Base-by-base conservation (phyloP, 2,888 invertebrate genomes). In the Eilema depressum region DNA sequence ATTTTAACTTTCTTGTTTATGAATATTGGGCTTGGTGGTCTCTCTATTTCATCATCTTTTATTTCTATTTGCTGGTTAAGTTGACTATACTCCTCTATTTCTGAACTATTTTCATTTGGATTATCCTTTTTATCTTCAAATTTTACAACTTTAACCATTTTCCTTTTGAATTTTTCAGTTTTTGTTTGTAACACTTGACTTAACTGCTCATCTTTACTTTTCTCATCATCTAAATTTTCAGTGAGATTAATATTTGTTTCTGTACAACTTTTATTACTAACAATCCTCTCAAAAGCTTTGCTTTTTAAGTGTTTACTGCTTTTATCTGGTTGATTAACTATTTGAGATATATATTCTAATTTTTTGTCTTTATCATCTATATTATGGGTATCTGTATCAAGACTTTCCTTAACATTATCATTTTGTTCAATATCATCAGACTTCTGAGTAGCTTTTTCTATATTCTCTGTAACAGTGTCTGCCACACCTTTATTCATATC, bases 11-110 rank as follows among this genome's bases (percentile, higher is more conserved):
- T 74, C 73, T 81, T 85, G n/a, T 75, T 76, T 71, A 81, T 81
- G 12, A 93, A 82, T 64, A 93, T 81, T 56, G 92, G 91, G 76
- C 93, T 94, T 47, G 74, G 66, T 65, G 85, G 74, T 75, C 74
- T 83, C 37, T 79, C 75, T 33, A 60, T 56, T 33, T 41, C 3
- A 23, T 69, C 62, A 53, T 63, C 65, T 20, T 69, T 67, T 47
- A 69, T 57, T 68, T 69, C 72, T 62, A 66, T 68, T 41, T 68
- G 67, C 64, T 70, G 20, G 63, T 79, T 72, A 62, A 70, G 47
- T 25, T 73, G 66, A 68, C 37, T 73, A 28, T 62, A 26, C 37
- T 65, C 47, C 41, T 70, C 64, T 57, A 33, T 30, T 66, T 74
- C 60, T 26, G 64, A 41, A 57, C 0, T 66, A 47, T 66, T 23